Evolutionary conservation across 2,888 invertebrate genomes (phyloP).

Genomic region (Drosophila anceps): DNA sequence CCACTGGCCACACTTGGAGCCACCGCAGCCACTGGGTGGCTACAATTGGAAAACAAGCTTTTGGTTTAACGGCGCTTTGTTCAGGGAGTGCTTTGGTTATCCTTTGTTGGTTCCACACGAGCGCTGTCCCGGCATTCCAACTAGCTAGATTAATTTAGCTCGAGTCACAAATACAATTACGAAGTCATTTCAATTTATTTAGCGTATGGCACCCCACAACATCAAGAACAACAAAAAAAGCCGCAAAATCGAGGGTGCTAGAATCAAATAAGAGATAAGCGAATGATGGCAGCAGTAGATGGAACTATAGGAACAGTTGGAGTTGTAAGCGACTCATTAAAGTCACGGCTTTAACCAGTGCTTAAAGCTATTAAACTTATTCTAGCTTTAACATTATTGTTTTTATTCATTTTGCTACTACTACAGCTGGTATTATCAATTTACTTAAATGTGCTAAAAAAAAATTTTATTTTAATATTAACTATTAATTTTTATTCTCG

Average conservation of each 20-base stretch:
- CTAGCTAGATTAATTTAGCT: constrained; percentile 77
- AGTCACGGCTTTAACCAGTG: constrained; percentile 22
- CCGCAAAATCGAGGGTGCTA: constrained; percentile 37
- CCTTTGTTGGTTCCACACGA: constrained; percentile 72
- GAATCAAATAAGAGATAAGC: constrained; percentile 4
- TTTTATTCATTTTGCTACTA: constrained; percentile 16
- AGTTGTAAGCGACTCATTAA: constrained; percentile 25
- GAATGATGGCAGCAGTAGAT: background rate
- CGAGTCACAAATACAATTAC: constrained; percentile 80
- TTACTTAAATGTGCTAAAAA: background rate
- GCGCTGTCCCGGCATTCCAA: constrained; percentile 66
- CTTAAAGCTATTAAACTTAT: constrained; percentile 38
- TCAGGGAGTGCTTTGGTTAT: constrained; percentile 28
- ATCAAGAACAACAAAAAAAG: constrained; percentile 27
- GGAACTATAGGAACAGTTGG: background rate
- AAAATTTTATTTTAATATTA: background rate
- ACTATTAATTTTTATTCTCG: background rate
- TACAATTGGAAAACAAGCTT: constrained; percentile 78
- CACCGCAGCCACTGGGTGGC: constrained; percentile 26
- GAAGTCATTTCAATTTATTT: constrained; percentile 80
- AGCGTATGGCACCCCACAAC: constrained; percentile 56
- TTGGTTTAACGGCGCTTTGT: constrained; percentile 78
- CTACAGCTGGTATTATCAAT: background rate
- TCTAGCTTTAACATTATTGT: constrained; percentile 4
- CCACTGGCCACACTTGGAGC: background rate